Percentiles rank a stretch among this genome's conserved stretches.
Conservation (phyloP, 2,888 invertebrate species). For the Metalampra italica region DNA sequence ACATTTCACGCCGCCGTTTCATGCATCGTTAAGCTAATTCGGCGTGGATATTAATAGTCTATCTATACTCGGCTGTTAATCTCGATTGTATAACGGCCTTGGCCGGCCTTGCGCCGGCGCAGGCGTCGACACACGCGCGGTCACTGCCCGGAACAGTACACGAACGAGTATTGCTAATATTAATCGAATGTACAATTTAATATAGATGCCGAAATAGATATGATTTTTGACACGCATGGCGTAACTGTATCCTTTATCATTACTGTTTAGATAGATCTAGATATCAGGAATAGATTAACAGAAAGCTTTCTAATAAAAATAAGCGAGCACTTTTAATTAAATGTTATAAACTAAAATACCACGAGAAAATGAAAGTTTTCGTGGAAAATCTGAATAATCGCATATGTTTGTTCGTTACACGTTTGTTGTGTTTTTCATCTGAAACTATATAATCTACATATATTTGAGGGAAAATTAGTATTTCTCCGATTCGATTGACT, state of each 20-base stretch:
- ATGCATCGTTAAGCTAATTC: slow-evolving; percentile 7
- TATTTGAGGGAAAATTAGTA: no score
- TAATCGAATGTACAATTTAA: slow-evolving; percentile 32
- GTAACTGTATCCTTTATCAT: no score
- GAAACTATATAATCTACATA: no score
- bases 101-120: slow-evolving; percentile 59
- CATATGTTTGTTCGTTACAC: no score
- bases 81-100: slow-evolving; percentile 61
- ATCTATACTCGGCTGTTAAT: slow-evolving; percentile 22
- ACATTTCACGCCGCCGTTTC: slow-evolving; percentile 1
- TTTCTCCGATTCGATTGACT: no score
- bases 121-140: slow-evolving; percentile 22
- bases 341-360: no score
- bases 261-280: not conserved
- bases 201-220: not conserved
- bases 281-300: not conserved
- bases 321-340: no score
- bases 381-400: no score
- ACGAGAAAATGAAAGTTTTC: no score
- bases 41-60: slow-evolving; percentile 22
- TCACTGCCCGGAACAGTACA: slow-evolving; percentile 25
- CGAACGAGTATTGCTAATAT: slow-evolving; percentile 22
- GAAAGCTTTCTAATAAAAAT: no score
- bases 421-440: no score
- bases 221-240: not conserved